A percentile compares a stretch with the other conserved stretches of the same genome.
phyloP scores from a whole-genome alignment of 1,140 invertebrate genomes.

The Leptonema lineaticorne region DNA sequence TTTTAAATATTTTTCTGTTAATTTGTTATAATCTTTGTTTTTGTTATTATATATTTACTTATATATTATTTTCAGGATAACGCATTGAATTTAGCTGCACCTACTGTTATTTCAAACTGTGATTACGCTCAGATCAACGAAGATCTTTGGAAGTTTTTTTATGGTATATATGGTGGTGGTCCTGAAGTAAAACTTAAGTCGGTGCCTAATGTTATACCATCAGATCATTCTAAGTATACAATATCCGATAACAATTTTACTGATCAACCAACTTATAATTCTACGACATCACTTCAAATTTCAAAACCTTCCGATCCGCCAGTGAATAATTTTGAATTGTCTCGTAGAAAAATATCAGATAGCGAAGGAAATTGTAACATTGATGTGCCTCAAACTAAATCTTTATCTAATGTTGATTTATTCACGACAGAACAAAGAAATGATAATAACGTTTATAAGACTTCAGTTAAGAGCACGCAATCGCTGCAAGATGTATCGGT shows the following conservation, averaged over 20 bases:
- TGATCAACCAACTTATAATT: slow-evolving; percentile 16
- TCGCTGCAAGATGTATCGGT: slow-evolving; percentile 49
- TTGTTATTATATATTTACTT: background rate
- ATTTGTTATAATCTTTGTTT: background rate
- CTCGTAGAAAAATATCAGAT: background rate
- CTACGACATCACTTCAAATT: background rate
- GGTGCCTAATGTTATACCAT: slow-evolving; percentile 36
- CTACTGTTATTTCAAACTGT: slow-evolving; percentile 60
- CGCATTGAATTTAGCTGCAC: slow-evolving; percentile 32
- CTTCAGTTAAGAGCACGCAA: slow-evolving; percentile 47
- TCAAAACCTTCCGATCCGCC: background rate
- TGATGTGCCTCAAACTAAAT: slow-evolving; percentile 22
- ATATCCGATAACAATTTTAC: slow-evolving; percentile 13
- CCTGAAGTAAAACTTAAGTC: slow-evolving; percentile 67
- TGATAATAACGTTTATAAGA: slow-evolving; percentile 49
- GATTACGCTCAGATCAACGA: slow-evolving; percentile 83
- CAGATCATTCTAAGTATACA: background rate
- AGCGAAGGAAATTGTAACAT: slow-evolving; percentile 1
- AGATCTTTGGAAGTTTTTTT: slow-evolving; percentile 83
- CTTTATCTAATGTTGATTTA: slow-evolving; percentile 32
- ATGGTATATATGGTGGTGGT: slow-evolving; percentile 82
- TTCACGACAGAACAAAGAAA: slow-evolving; percentile 18
- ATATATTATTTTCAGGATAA: slow-evolving; percentile 26
- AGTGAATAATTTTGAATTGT: background rate
- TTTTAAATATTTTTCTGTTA: background rate